Evolutionary conservation across 2,113 vertebrate species (phyloP), one percentile per base, ranked within the genome.

Genomic region (Sardina pilchardus): DNA sequence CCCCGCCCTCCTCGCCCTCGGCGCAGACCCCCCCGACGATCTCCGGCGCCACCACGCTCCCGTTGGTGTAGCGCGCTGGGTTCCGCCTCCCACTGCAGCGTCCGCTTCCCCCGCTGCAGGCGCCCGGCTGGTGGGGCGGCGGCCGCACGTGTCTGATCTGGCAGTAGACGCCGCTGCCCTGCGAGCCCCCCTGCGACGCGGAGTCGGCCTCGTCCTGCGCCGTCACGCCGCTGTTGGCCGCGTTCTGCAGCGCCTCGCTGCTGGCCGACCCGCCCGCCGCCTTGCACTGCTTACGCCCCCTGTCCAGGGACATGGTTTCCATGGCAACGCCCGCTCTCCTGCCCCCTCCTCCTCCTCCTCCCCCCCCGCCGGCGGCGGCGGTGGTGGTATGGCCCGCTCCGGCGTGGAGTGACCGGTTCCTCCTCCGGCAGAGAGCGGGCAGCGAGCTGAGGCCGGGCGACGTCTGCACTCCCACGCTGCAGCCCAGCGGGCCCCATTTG

Each of bases 11-110:
- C 9, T 89, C 84, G 42, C 90, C 87, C 81, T 95, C 95, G 6
- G 88, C 91, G 86, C 93, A 95, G 47, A 96, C 95, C 19, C 94
- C 94, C 24, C 94, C 95, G 81, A 96, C 90, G 85, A 89, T 89
- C n/a, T 96, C 95, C 0, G 95, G 93, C 5, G 94, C 92, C n/a
- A 95, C 95, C n/a, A 96, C 91, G 26, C 95, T 95, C 56, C 95
- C 95, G 82, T 96, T 96, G 59, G 91, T 91, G 56, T 95, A 96
- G 14, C 93, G 93, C 82, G 92, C 8, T 8, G 26, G 88, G 88
- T 88, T 90, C 89, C 92, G 90, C 89, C 93, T 95, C 10, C 89
- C 88, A 81, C 85, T 92, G 2, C 86, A 63, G 36, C 50, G 81
- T 47, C 63, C 80, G 21, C 42, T 26, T 8, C 63, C 26, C 9